A percentile compares a stretch with the other conserved stretches of the same genome.
These are phyloP conservation scores for Eupithecia vulgata DNA, from an alignment of 2,888 invertebrate species.

Conservation along the genomic window DNA sequence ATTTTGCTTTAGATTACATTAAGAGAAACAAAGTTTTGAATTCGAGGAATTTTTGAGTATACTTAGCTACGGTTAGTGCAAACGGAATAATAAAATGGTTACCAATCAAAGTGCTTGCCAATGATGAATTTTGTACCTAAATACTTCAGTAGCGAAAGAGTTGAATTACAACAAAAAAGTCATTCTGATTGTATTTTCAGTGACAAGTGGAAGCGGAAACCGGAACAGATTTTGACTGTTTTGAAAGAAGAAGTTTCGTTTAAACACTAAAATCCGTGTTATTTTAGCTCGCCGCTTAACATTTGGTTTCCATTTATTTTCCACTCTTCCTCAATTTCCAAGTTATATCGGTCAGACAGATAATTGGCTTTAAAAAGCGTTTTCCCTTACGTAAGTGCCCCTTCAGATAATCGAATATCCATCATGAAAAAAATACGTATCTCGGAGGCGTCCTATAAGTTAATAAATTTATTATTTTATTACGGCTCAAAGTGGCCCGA, in stretches of 20 bases:
- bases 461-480: constrained; percentile 42
- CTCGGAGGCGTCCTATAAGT: constrained; percentile 44
- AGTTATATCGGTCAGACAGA: constrained; percentile 12
- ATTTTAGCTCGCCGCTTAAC: neutral
- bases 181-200: neutral
- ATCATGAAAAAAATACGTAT: constrained; percentile 41
- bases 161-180: neutral
- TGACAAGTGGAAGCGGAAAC: neutral
- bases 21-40: constrained; percentile 23
- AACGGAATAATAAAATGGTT: neutral
- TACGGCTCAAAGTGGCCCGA: constrained; percentile 34
- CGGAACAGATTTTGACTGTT: neutral
- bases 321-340: neutral
- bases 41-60: neutral
- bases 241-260: neutral
- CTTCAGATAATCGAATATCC: constrained; percentile 40
- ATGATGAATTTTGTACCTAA: neutral
- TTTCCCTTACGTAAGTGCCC: constrained; percentile 28
- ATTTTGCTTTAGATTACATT: constrained; percentile 31
- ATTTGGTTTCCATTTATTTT: neutral
- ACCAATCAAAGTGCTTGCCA: neutral
- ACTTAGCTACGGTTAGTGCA: neutral
- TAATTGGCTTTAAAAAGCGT: constrained; percentile 17
- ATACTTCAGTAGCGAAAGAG: neutral
- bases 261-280: neutral